Base-by-base conservation (phyloP, 1,140 invertebrate genomes). In the Tetranychus urticae region DNA sequence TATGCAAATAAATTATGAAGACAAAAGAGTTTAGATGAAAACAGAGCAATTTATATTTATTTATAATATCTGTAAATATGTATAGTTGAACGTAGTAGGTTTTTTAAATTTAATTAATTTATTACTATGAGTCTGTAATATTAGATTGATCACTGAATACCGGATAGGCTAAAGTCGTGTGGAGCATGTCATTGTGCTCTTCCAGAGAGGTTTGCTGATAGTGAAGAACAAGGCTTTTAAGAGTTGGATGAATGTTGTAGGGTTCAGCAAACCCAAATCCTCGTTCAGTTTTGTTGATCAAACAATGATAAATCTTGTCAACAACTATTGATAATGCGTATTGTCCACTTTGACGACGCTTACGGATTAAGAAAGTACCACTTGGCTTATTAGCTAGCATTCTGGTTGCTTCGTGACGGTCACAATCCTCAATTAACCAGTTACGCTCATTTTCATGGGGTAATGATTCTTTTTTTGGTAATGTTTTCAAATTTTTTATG, bases 261-360 rank as follows among this genome's bases (percentile, higher is more conserved):
- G 89, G 88, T 66, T 92, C 88, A 0, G 88, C 86, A 74, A 97
- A 96, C n/a, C 90, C 90, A 69, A 79, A 89, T 7, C 88, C 88
- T 63, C 82, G 78, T 65, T 85, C 81, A 55, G 85, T 87, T 71
- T 86, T 79, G 68, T 83, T 81, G 65, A 96, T 91, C 66, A 91
- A 87, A 74, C 90, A 96, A 73, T 97, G 91, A 66, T 87, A 88
- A 2, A 89, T 81, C 60, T 76, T 81, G 67, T 86, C 85, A 69
- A 85, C 88, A 79, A 80, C 80, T 68, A 96, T 90, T 2, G 88
- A 93, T 34, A 96, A 74, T n/a, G 88, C 90, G 70, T 84, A 84
- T 69, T 89, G 82, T 42, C 84, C 84, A 42, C 10, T 42, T 60
- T 69, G 70, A 50, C 65, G 64, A 64, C 76, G 73, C 1, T 71